A percentile compares a stretch with the other conserved stretches of the same genome.
Conservation (phyloP, 2,888 invertebrate genomes). For the Lasioglossum oenotherae region DNA sequence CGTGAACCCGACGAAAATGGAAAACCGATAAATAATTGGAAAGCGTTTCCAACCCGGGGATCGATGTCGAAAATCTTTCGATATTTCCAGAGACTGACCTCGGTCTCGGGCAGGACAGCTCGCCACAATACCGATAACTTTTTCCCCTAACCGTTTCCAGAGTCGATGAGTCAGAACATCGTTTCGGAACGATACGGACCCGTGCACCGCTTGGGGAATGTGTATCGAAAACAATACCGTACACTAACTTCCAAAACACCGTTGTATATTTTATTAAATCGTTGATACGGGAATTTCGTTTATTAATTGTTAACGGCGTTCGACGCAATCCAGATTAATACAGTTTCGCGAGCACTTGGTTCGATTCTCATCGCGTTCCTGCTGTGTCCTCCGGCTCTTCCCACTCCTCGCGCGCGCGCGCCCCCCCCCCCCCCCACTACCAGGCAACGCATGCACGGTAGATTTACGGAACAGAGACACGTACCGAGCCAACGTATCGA, state of each 20-base stretch:
- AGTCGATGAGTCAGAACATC: conserved; percentile 22
- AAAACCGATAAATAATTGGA: not conserved
- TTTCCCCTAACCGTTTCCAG: not conserved
- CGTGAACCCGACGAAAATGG: not conserved
- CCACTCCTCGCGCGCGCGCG: not conserved
- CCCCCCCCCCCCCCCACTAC: too few relatives aligned
- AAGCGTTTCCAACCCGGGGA: not conserved
- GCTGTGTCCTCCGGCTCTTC: conserved; percentile 21
- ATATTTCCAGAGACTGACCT: not conserved
- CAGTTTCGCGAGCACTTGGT: conserved; percentile 12
- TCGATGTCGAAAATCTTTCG: not conserved
- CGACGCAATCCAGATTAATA: conserved; percentile 15
- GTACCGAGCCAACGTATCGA: conserved; percentile 54
- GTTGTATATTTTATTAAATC: not conserved
- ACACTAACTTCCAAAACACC: not conserved
- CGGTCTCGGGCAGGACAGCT: not conserved
- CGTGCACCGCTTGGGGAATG: not conserved
- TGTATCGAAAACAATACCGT: not conserved
- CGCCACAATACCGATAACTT: not conserved
- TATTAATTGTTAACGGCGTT: not conserved
- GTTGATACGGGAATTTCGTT: not conserved
- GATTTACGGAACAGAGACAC: conserved; percentile 46
- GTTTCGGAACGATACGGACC: not conserved
- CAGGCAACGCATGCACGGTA: conserved; percentile 37
- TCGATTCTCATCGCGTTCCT: conserved; percentile 29